Evolutionary conservation across 2,888 invertebrate genomes (phyloP).

Genomic region (Ischnura elegans): DNA sequence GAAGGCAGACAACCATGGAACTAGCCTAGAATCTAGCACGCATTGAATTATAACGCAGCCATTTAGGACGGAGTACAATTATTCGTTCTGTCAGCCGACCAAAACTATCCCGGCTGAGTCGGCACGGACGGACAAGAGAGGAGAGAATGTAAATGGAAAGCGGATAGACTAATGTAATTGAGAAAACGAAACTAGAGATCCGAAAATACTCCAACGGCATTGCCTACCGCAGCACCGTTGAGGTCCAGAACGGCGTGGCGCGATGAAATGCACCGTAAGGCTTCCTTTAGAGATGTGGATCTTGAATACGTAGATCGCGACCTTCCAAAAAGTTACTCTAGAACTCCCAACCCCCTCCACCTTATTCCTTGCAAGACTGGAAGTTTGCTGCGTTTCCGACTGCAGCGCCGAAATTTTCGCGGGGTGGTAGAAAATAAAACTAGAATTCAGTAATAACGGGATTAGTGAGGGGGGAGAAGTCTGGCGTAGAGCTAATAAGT

Average conservation of each 20-base stretch:
- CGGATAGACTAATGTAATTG: constrained; percentile 3
- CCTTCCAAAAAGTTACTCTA: neutral
- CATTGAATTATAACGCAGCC: neutral
- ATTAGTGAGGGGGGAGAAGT: neutral
- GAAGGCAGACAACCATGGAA: neutral
- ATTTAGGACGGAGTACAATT: neutral
- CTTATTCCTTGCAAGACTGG: neutral
- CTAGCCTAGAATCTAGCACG: neutral
- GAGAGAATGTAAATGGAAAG: neutral
- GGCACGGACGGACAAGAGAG: neutral
- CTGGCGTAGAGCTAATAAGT: constrained; percentile 6
- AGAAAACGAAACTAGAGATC: neutral
- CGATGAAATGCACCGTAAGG: neutral
- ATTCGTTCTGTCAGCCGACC: neutral
- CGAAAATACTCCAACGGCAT: neutral
- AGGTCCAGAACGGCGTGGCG: neutral
- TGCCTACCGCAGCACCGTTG: neutral
- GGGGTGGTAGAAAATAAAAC: neutral
- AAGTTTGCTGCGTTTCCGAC: neutral
- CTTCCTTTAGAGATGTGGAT: neutral
- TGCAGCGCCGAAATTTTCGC: neutral
- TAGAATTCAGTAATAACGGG: neutral
- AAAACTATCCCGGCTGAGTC: neutral
- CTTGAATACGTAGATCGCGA: neutral
- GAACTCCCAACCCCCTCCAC: neutral